Percentiles rank a stretch among this genome's conserved stretches.
These are phyloP conservation scores for Cydia amplana DNA, from an alignment of 1,140 invertebrate species.

Conservation along the genomic window DNA sequence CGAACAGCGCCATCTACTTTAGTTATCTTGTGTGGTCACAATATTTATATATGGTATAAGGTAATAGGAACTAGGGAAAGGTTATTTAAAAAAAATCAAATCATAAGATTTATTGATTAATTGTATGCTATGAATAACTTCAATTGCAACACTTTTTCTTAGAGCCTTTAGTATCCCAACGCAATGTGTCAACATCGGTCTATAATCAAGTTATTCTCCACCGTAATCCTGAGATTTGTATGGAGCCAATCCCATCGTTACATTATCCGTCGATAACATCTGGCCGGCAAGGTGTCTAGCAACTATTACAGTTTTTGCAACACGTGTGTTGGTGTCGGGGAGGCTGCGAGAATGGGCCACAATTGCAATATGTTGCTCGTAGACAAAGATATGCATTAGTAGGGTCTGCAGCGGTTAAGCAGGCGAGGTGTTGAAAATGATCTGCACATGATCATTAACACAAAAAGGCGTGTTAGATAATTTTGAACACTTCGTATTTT, in stretches of 20 bases:
- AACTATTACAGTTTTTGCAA: constrained; percentile 52
- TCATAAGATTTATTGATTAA: no score
- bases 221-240: constrained; percentile 8
- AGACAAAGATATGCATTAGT: constrained; percentile 7
- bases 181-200: background rate
- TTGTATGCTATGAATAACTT: background rate
- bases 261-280: constrained; percentile 60
- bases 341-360: background rate
- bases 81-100: no score
- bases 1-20: no score
- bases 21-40: no score
- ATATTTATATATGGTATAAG: no score
- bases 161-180: background rate
- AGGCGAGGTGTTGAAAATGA: no score
- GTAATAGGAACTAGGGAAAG: background rate
- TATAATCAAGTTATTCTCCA: constrained; percentile 7
- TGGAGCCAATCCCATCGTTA: constrained; percentile 48
- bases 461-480: no score
- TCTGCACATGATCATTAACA: no score
- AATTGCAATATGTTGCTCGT: constrained; percentile 19
- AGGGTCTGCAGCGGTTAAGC: background rate
- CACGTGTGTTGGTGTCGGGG: constrained; percentile 46
- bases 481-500: no score
- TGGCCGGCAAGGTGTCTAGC: constrained; percentile 68
- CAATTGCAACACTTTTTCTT: background rate